Evolutionary conservation across 2,797 vertebrate genomes (phyloP), one percentile per base, ranked within the genome.

Genomic region (Eulemur rubriventer): DNA sequence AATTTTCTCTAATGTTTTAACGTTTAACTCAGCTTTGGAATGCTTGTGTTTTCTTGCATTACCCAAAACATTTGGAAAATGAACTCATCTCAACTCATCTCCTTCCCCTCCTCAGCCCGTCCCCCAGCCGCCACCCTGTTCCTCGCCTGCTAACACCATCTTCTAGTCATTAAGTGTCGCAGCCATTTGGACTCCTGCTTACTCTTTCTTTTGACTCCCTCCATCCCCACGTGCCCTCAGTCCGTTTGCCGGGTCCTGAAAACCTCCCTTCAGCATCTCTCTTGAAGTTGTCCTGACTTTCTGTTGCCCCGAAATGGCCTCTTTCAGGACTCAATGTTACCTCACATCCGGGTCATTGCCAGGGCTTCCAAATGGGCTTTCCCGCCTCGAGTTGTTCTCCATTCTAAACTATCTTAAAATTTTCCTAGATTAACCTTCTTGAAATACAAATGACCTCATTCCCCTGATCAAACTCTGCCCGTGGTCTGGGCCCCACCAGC

Each of bases 1-100:
- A 96, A 97, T 98, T 97, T 97, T 96, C 96, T 84, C 95, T 98
- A 97, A 98, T 98, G 97, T 94, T 96, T 94, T 96, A 95, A 79
- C 95, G 76, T 96, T 97, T 96, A 93, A 92, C 87, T 84, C 92
- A 22, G 94, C 67, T 59, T 83, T 92, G 33, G 57, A 97, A 90
- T 67, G 50, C 89, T 72, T 85, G 75, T 70, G 80, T 94, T 97
- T 95, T 91, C 85, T 87, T 95, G 89, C 83, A 76, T 98, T 97
- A 96, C 93, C 91, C 78, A 18, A 93, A 96, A 96, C 97, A 97
- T 96, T 98, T 97, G 89, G 97, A 85, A 97, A 98, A 97, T 96
- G 94, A 97, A 96, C 89, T 95, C 91, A 70, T 83, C 93, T 95
- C 70, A 18, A 24, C 67, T 76, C 73, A 26, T 83, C 61, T 90